Evolutionary conservation across 2,888 invertebrate species (phyloP).

Genomic region (Ichneumoninae sp.): DNA sequence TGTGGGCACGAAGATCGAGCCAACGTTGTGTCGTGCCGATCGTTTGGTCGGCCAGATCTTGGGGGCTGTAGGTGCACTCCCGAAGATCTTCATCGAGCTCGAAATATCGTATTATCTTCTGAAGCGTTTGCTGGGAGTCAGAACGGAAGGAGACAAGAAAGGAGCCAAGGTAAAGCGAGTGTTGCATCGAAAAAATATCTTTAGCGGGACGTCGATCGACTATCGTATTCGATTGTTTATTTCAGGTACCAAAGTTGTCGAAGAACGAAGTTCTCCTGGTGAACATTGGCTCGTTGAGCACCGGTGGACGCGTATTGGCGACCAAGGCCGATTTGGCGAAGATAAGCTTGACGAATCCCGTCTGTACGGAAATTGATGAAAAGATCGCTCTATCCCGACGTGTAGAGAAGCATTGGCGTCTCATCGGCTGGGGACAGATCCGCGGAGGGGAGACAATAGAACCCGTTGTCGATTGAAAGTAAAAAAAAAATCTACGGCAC

Average conservation of each 20-base stretch:
- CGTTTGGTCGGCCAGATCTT: constrained; percentile 97
- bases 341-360: constrained; percentile 98
- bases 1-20: constrained; percentile 99
- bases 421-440: constrained; percentile 99
- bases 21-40: constrained; percentile 99
- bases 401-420: constrained; percentile 99
- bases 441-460: constrained; percentile 98
- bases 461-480: constrained; percentile 87
- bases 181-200: background rate
- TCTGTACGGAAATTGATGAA: constrained; percentile 99
- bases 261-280: constrained; percentile 97
- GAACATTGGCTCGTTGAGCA: constrained; percentile 99
- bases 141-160: constrained; percentile 99
- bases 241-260: constrained; percentile 92
- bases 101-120: constrained; percentile 99
- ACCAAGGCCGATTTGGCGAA: constrained; percentile 99
- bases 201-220: background rate
- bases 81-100: constrained; percentile 98
- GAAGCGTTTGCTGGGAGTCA: constrained; percentile 97
- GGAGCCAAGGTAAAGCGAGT: constrained; percentile 92
- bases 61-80: constrained; percentile 98
- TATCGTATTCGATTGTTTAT: background rate
- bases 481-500: constrained; percentile 54
- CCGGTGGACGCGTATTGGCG: constrained; percentile 97
- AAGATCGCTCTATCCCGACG: constrained; percentile 99